Base-by-base conservation (phyloP, 2,797 vertebrate genomes). In the Clangula hyemalis region DNA sequence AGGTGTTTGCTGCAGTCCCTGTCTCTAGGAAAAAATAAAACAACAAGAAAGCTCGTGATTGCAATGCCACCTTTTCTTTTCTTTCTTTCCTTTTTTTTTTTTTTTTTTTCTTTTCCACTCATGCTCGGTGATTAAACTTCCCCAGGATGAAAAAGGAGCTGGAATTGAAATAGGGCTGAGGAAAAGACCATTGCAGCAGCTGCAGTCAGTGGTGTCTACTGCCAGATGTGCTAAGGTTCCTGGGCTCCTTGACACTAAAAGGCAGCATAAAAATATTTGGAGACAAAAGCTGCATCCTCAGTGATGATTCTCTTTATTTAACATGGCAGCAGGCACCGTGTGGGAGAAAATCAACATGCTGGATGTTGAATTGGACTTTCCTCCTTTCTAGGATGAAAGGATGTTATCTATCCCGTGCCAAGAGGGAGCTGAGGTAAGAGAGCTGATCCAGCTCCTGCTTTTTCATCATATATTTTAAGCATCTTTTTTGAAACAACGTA, bases 281-380 rank as follows among this genome's bases (percentile, higher is more conserved):
- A 97, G 96, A 98, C 98, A 98, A 98, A 98, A 98, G 97, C 97
- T 97, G 93, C 92, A 90, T 94, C 96, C 96, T 95, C 97, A 98
- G 97, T 97, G 97, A 97, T 97, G 95, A 94, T 97, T 97, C 97
- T 97, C 97, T 97, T 97, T 97, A 98, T 97, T 98, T 98, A 97
- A 98, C 94, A 97, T 98, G 97, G 96, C 97, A 98, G 97, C 97
- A 97, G 90, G 97, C 96, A 39, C 92, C 54, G 74, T 92, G 87
- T 96, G 95, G 89, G 53, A 66, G 89, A 96, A 97, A 96, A 97
- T 96, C 97, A 97, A 93, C 97, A 95, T 17, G 78, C 96, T 97
- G 96, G 94, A 93, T 95, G 94, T 86, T 96, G 61, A 97, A 96
- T 91, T 94, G 97, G 98, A 98, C 97, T 98, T 97, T 97, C 79